A percentile compares a stretch with the other conserved stretches of the same genome.
Evolutionary conservation across 2,797 vertebrate genomes (phyloP).

Genomic region (Linurgus olivaceus): DNA sequence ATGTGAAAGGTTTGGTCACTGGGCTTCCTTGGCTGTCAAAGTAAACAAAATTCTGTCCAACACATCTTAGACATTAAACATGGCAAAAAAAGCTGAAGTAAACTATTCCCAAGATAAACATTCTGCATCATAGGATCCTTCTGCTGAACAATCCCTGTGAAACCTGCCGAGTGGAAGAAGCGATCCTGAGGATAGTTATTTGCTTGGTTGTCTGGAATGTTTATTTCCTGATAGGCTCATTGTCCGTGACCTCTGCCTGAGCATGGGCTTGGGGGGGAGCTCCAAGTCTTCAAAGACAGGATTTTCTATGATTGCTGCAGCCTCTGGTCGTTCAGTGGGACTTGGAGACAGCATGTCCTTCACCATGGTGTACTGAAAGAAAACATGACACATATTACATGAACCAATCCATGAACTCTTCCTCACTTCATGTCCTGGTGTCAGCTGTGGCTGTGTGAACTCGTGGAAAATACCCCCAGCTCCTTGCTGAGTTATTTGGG

Average conservation of each 20-base stretch:
- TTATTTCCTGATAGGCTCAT: slow-evolving; percentile 90
- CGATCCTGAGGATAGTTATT: slow-evolving; percentile 60
- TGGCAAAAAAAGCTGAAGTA: slow-evolving; percentile 25
- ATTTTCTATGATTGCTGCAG: slow-evolving; percentile 88
- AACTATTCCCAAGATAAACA: slow-evolving; percentile 36
- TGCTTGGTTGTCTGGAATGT: slow-evolving; percentile 75
- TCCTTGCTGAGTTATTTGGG: background rate
- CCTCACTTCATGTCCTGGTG: background rate
- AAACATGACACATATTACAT: background rate
- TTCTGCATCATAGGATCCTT: slow-evolving; percentile 49
- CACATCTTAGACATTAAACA: background rate
- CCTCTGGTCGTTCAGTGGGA: slow-evolving; percentile 88
- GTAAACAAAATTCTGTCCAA: background rate
- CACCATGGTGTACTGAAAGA: slow-evolving; percentile 85
- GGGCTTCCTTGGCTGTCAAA: background rate
- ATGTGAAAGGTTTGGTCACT: background rate
- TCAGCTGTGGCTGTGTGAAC: background rate
- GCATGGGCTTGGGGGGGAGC: slow-evolving; percentile 81
- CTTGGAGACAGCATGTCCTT: slow-evolving; percentile 91
- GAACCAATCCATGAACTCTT: background rate
- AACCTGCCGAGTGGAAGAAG: slow-evolving; percentile 18
- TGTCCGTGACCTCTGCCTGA: slow-evolving; percentile 92
- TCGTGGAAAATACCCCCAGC: background rate
- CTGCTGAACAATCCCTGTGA: slow-evolving; percentile 34
- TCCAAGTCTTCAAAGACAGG: slow-evolving; percentile 92